Evolutionary conservation across 1,140 invertebrate genomes (phyloP).

Genomic region (Papilio dardanus): DNA sequence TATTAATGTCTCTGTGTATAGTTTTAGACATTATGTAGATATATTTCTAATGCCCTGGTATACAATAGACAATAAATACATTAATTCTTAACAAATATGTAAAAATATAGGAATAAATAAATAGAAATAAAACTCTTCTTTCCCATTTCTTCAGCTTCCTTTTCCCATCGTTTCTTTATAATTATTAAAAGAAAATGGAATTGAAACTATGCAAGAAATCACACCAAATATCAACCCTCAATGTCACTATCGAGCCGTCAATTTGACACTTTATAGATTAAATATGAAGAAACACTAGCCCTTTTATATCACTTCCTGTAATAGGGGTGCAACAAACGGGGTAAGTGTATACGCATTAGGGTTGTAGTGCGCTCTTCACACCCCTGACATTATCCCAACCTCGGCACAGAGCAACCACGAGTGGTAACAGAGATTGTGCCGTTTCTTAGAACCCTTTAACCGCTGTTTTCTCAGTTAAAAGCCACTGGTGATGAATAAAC

Average conservation of each 20-base stretch:
- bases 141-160: background rate
- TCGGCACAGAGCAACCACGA: background rate
- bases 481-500: slow-evolving; percentile 4
- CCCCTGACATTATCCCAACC: slow-evolving; percentile 9
- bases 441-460: slow-evolving; percentile 13
- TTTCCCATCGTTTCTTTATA: background rate
- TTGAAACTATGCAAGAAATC: background rate
- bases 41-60: background rate
- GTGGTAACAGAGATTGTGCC: background rate
- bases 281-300: slow-evolving; percentile 9
- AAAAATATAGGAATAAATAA: background rate
- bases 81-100: background rate
- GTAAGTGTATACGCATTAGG: slow-evolving; percentile 13
- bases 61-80: background rate
- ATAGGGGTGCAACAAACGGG: slow-evolving; percentile 16
- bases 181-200: too few relatives aligned
- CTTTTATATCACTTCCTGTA: slow-evolving; percentile 9
- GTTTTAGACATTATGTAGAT: too few relatives aligned
- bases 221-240: background rate
- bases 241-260: background rate
- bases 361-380: slow-evolving; percentile 9
- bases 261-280: background rate
- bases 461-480: slow-evolving; percentile 27
- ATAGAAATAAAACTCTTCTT: too few relatives aligned
- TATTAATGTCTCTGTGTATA: background rate